Conservation (phyloP, 2,113 vertebrate species). For the Motacilla alba region DNA sequence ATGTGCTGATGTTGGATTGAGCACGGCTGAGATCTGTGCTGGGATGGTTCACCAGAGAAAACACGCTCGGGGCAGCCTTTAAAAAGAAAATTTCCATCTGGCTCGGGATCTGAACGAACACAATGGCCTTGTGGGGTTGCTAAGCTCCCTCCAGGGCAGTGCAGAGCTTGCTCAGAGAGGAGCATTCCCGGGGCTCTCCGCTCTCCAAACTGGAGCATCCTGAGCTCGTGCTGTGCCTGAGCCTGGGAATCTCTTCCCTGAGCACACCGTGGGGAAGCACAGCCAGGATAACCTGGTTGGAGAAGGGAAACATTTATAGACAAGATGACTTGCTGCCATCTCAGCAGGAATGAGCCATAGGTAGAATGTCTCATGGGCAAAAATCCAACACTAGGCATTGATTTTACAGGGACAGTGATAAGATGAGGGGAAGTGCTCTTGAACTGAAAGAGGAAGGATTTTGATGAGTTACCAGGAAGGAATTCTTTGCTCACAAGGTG, state of each 20-base stretch:
- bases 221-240: neutral
- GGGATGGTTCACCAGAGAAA: neutral
- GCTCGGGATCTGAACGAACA: neutral
- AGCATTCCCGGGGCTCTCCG: neutral
- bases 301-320: neutral
- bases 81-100: slow-evolving; percentile 32
- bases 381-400: neutral
- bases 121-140: neutral
- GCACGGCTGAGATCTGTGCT: neutral
- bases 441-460: neutral
- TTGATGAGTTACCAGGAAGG: neutral
- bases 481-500: neutral
- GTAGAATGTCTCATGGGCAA: neutral
- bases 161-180: neutral
- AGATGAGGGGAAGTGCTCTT: neutral
- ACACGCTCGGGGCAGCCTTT: neutral
- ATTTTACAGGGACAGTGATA: neutral
- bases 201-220: neutral
- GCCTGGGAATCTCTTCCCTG: neutral
- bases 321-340: neutral
- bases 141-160: neutral
- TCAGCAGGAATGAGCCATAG: neutral
- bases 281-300: neutral
- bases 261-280: neutral
- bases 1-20: neutral